Evolutionary conservation across 2,113 vertebrate species (phyloP), one percentile per base, ranked within the genome.

Genomic region (Catagonus wagneri): DNA sequence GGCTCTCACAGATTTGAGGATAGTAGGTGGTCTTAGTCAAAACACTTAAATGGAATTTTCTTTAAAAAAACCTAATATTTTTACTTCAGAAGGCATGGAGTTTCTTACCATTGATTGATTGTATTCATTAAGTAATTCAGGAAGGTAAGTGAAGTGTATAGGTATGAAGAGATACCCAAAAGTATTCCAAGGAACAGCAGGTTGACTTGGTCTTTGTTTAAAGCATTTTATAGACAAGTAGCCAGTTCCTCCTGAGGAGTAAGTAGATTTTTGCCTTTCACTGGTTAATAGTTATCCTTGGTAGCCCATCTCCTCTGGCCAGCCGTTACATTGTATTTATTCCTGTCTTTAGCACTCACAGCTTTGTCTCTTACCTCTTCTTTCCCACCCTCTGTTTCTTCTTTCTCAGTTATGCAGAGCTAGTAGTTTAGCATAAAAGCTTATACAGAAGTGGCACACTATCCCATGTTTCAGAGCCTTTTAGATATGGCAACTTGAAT

Each of bases 181-280:
- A 90, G 56, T 80, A 12, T 32, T 84, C 34, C 17, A 25, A 36
- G 60, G 50, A 94, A 50, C 34, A 36, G 68, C 58, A 81, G 50
- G 15, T 93, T 83, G 81, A 23, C n/a, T 79, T 88, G 32, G 32
- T 95, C 56, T 93, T 85, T 89, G 79, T 92, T 96, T 68, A 60
- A 29, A 86, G n/a, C 25, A 72, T 90, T 90, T 87, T 83, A 83
- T 3, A 86, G 52, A 16, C n/a, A 61, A 74, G 69, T 95, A 94
- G 32, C 9, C 50, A 60, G 50, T 91, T 97, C 23, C 65, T 91
- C 34, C 58, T 78, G 34, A 75, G 39, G 61, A 74, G 32, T 71
- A 66, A 74, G 32, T 71, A 66, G 34, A 71, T 84, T 84, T 78
- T 80, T 81, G 25, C 58, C 23, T 90, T 80, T 88, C 63, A 58